Conservation (phyloP, 2,888 invertebrate genomes). For the Hypomecis punctinalis region DNA sequence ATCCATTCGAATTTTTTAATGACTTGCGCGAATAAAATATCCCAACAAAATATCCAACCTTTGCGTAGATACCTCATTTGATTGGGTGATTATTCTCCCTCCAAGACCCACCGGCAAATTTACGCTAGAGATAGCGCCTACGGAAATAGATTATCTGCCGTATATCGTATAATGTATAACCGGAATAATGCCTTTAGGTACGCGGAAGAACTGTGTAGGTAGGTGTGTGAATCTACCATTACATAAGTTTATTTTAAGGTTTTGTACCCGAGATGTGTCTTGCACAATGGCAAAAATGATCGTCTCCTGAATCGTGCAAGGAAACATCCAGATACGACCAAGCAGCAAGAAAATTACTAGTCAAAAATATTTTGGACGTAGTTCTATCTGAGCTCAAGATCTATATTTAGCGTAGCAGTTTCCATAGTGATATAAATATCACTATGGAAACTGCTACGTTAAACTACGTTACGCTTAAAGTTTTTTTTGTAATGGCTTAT, state of each 20-base stretch:
- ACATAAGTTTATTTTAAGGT: slow-evolving; percentile 18
- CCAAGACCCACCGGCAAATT: slow-evolving; percentile 48
- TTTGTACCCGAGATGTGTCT: too few relatives aligned
- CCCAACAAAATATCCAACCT: slow-evolving; percentile 33
- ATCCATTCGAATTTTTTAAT: background rate
- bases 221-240: slow-evolving; percentile 9
- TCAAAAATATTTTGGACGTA: too few relatives aligned
- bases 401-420: too few relatives aligned
- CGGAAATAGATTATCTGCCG: slow-evolving; percentile 50
- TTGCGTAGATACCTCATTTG: slow-evolving; percentile 43
- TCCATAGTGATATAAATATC: too few relatives aligned
- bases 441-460: too few relatives aligned
- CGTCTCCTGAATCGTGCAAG: too few relatives aligned
- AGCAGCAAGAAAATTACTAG: too few relatives aligned
- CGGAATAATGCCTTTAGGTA: slow-evolving; percentile 48
- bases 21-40: slow-evolving; percentile 23
- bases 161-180: slow-evolving; percentile 32
- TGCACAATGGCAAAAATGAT: too few relatives aligned
- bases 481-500: too few relatives aligned
- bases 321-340: too few relatives aligned
- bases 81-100: slow-evolving; percentile 53
- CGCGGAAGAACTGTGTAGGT: slow-evolving; percentile 30
- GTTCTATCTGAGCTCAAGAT: too few relatives aligned
- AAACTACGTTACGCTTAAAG: too few relatives aligned
- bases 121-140: slow-evolving; percentile 52